Evolutionary conservation across 2,888 invertebrate species (phyloP).

Genomic region (Chrysolina oricalcia): DNA sequence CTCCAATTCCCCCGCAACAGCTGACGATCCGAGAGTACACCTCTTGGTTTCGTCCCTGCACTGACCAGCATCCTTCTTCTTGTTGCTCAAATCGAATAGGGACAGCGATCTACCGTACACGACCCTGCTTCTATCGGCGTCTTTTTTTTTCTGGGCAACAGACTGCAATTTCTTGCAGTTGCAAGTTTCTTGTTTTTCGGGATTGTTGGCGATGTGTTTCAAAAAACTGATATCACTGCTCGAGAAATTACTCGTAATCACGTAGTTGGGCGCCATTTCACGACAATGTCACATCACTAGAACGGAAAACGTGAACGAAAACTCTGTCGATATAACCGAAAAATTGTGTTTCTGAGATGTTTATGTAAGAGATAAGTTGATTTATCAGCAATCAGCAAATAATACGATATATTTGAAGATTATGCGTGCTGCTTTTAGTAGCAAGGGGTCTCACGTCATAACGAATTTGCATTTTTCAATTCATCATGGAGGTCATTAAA

Average conservation of each 20-base stretch:
- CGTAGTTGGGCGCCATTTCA: conserved; percentile 55
- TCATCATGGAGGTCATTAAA: too few species aligned
- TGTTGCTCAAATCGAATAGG: conserved; percentile 59
- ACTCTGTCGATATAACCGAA: conserved; percentile 14
- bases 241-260: conserved; percentile 49
- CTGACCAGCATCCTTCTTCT: conserved; percentile 44
- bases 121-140: conserved; percentile 9
- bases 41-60: conserved; percentile 41
- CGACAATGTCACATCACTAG: background rate
- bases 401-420: background rate
- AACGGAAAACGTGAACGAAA: background rate
- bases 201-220: conserved; percentile 50
- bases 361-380: background rate
- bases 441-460: too few species aligned
- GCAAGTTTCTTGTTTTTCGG: conserved; percentile 46
- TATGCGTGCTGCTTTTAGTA: too few species aligned
- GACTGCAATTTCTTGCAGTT: conserved; percentile 47
- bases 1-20: conserved; percentile 37
- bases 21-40: conserved; percentile 50
- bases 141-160: conserved; percentile 34
- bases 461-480: too few species aligned
- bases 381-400: background rate
- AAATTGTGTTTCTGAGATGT: background rate
- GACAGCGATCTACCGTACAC: conserved; percentile 63
- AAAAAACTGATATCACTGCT: conserved; percentile 50